Percentiles rank a stretch among this genome's conserved stretches.
phyloP scores from a whole-genome alignment of 2,113 vertebrate genomes.

The Bothrops jararaca region DNA sequence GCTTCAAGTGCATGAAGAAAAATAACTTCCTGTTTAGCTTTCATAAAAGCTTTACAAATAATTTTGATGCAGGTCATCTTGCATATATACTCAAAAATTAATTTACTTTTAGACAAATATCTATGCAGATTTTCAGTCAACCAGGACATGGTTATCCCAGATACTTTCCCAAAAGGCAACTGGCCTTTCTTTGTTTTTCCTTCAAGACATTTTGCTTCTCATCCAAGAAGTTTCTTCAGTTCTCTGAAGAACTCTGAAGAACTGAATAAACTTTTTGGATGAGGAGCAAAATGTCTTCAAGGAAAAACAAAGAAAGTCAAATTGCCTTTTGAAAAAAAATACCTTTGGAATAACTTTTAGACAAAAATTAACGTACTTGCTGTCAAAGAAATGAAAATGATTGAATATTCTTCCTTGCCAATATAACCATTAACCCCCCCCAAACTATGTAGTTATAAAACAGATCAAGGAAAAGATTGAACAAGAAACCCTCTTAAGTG shows the following conservation, averaged over 20 bases:
- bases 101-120: not conserved
- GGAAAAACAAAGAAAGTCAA: not conserved
- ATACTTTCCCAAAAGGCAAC: not conserved
- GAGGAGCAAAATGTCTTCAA: not conserved
- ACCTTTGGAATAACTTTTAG: not conserved
- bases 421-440: not conserved
- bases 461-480: not conserved
- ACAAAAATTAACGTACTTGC: not conserved
- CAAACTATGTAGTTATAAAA: not conserved
- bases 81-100: not conserved
- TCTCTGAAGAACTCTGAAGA: too few relatives aligned
- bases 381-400: not conserved
- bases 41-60: not conserved
- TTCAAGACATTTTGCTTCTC: too few relatives aligned
- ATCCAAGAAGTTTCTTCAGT: too few relatives aligned
- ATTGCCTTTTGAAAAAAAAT: not conserved
- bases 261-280: not conserved
- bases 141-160: not conserved
- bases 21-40: too few relatives aligned
- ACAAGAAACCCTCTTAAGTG: not conserved
- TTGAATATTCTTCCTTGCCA: not conserved
- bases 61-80: not conserved
- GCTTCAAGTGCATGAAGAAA: too few relatives aligned
- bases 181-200: too few relatives aligned
- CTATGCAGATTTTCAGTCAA: too few relatives aligned